phyloP scores from a whole-genome alignment of 1,140 invertebrate species.

The Cotesia chilonis region DNA sequence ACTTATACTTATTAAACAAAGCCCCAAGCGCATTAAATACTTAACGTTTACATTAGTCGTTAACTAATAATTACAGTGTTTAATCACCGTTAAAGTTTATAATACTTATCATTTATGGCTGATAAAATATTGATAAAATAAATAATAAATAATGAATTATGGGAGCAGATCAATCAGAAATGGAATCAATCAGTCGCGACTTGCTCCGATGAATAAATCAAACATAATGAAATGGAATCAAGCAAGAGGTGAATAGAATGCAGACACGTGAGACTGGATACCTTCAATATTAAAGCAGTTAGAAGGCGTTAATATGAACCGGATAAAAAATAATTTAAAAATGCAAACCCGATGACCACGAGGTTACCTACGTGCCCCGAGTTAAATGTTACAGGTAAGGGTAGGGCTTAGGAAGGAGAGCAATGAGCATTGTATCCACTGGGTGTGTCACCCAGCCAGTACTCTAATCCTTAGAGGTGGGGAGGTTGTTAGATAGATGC shows the following conservation, averaged over 20 bases:
- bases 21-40: no score
- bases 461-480: slow-evolving; percentile 45
- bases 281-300: not conserved
- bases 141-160: no score
- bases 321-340: not conserved
- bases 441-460: slow-evolving; percentile 51
- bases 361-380: slow-evolving; percentile 38
- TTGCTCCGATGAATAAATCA: not conserved
- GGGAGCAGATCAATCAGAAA: no score
- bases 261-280: no score
- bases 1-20: no score
- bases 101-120: no score
- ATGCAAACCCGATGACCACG: slow-evolving; percentile 20
- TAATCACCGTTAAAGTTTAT: no score
- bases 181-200: no score
- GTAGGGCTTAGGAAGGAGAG: slow-evolving; percentile 48
- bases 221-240: not conserved
- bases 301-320: slow-evolving; percentile 3
- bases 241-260: no score
- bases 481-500: slow-evolving; percentile 50
- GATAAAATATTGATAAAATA: no score
- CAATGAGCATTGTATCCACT: slow-evolving; percentile 44
- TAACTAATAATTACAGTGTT: no score
- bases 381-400: slow-evolving; percentile 53
- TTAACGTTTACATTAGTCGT: no score